Percentiles rank a stretch among this genome's conserved stretches.
phyloP scores from a whole-genome alignment of 1,140 invertebrate species.

The Pseudobourletiella spinata region DNA sequence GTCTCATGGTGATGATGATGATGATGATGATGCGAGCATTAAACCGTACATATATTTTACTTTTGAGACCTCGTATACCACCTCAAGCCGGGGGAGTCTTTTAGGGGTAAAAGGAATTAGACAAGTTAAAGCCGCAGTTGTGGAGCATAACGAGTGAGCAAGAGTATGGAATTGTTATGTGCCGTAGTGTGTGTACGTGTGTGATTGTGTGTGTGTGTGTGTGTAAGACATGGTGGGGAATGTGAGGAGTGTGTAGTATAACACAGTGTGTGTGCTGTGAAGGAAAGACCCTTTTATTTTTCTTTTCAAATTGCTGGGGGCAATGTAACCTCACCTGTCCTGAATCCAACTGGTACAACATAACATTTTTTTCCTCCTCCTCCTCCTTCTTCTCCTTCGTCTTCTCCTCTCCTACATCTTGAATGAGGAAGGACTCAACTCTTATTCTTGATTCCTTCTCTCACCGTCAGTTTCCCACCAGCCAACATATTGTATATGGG shows the following conservation, averaged over 20 bases:
- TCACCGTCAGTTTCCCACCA: too few species aligned
- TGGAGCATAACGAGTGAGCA: too few species aligned
- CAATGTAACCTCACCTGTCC: constrained; percentile 14
- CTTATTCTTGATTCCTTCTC: background rate
- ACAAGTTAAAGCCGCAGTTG: too few species aligned
- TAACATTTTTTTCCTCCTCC: background rate
- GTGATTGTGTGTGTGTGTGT: background rate
- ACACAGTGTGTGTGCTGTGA: too few species aligned
- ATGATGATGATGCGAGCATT: background rate
- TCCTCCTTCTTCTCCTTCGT: background rate
- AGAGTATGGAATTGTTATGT: too few species aligned
- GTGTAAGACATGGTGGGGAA: too few species aligned
- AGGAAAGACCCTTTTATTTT: constrained; percentile 4
- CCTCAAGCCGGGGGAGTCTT: too few species aligned
- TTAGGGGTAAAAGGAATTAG: too few species aligned
- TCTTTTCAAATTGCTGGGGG: background rate
- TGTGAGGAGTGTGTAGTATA: too few species aligned
- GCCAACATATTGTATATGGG: too few species aligned
- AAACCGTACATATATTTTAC: background rate
- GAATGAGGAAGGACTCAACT: constrained; percentile 7
- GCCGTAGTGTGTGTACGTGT: background rate
- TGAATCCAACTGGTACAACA: constrained; percentile 2
- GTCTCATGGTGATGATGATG: background rate
- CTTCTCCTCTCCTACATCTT: background rate
- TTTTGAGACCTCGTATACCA: too few species aligned